These are phyloP conservation scores for Brachypteracias leptosomus DNA, from an alignment of 2,113 vertebrate genomes.

Conservation along the genomic window DNA sequence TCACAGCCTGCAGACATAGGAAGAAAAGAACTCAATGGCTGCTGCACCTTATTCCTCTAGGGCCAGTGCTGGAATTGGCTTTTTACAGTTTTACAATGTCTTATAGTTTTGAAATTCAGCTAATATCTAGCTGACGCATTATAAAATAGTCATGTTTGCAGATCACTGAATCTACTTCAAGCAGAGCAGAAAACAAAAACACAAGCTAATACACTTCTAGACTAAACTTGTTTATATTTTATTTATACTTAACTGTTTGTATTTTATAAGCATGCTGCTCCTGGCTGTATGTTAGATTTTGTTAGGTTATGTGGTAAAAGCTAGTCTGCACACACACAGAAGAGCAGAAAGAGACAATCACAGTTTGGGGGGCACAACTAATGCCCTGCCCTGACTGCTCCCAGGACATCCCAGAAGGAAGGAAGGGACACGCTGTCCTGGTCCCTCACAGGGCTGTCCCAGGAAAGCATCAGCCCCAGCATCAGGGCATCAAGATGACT, in stretches of 20 bases:
- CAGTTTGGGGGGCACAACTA: neutral
- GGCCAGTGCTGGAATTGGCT: neutral
- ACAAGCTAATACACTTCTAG: neutral
- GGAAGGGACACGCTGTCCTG: neutral
- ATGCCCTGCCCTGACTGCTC: neutral
- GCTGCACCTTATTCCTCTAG: neutral
- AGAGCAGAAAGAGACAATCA: neutral
- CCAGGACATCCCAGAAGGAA: neutral
- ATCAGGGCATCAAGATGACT: neutral
- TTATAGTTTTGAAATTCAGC: neutral
- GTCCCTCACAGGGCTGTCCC: fast-evolving
- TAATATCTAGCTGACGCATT: neutral
- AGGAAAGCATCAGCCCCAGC: neutral
- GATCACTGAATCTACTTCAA: neutral
- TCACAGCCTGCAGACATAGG: neutral
- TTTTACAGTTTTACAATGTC: neutral
- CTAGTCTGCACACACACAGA: neutral
- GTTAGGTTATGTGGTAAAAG: neutral
- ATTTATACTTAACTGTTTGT: neutral
- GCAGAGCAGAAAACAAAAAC: neutral
- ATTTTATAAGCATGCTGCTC: neutral
- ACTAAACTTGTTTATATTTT: neutral
- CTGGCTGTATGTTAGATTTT: neutral
- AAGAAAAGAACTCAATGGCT: neutral
- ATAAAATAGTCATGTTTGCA: neutral